Conservation (phyloP, 2,113 vertebrate species). For the Emydocephalus ijimae region DNA sequence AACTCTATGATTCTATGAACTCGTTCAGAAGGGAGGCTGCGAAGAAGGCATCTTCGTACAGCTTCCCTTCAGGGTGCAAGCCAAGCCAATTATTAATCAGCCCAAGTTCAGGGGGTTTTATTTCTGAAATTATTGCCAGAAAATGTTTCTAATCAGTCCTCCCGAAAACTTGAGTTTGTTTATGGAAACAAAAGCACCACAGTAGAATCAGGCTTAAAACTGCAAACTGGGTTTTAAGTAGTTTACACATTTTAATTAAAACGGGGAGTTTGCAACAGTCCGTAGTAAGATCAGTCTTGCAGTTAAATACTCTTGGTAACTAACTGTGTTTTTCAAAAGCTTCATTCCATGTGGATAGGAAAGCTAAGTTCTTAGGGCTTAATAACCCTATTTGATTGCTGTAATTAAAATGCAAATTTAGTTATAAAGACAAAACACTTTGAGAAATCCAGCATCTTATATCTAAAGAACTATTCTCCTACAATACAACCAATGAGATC, state of each 20-base stretch:
- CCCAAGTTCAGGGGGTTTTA: neutral
- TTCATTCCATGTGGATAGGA: neutral
- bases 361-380: conserved; percentile 48
- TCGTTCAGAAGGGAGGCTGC: neutral
- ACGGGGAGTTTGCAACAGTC: conserved; percentile 30
- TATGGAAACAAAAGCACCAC: neutral
- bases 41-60: neutral
- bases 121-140: neutral
- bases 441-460: conserved; percentile 47
- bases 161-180: neutral
- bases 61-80: neutral
- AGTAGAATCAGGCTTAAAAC: neutral
- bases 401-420: conserved; percentile 65
- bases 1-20: too few species aligned
- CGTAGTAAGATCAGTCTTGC: conserved; percentile 9
- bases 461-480: conserved; percentile 49
- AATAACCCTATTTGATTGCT: conserved; percentile 33
- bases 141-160: neutral
- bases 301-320: conserved; percentile 8
- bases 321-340: conserved; percentile 32
- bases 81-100: neutral
- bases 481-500: conserved; percentile 42
- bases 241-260: conserved; percentile 44
- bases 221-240: neutral
- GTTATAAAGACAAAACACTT: conserved; percentile 54